These are phyloP conservation scores for Enteromius radiatus DNA, from an alignment of 2,797 vertebrate species.

Conservation along the genomic window DNA sequence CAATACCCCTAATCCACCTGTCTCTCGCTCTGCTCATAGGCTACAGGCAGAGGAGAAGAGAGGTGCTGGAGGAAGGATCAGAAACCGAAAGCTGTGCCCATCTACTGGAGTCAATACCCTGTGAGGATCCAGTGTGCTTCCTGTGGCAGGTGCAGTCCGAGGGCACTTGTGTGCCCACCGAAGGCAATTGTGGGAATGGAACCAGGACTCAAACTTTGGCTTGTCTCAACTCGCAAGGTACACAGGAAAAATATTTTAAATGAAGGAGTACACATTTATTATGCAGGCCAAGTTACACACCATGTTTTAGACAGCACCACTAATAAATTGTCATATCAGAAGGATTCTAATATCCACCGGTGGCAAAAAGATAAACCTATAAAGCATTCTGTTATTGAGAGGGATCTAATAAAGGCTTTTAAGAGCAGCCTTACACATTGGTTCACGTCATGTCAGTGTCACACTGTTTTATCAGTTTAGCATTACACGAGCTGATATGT, in stretches of 20 bases:
- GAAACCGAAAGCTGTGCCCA: conserved; percentile 81
- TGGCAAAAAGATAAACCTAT: not conserved
- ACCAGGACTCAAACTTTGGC: conserved; percentile 75
- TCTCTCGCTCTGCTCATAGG: conserved; percentile 72
- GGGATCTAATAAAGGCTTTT: conserved; percentile 16
- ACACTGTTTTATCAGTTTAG: not conserved
- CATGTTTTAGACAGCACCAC: not conserved
- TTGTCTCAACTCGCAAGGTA: conserved; percentile 84
- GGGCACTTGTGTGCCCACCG: conserved; percentile 77
- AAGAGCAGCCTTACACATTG: conserved; percentile 1
- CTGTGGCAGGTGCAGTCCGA: conserved; percentile 79
- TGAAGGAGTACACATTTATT: not conserved
- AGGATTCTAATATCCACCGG: not conserved
- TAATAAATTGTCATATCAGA: conserved; percentile 3
- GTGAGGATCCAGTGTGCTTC: conserved; percentile 87
- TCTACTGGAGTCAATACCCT: conserved; percentile 85
- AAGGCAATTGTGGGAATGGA: conserved; percentile 85
- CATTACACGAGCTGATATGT: not conserved
- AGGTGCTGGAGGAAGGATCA: conserved; percentile 78
- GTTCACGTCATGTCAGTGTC: conserved; percentile 12
- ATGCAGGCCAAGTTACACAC: not conserved
- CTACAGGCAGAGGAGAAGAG: conserved; percentile 85
- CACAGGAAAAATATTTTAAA: not conserved
- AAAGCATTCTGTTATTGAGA: not conserved
- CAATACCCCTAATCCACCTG: conserved; percentile 3